Percentiles rank a stretch among this genome's conserved stretches.
Conservation (phyloP, 2,888 invertebrate species). For the Mythimna loreyi region DNA sequence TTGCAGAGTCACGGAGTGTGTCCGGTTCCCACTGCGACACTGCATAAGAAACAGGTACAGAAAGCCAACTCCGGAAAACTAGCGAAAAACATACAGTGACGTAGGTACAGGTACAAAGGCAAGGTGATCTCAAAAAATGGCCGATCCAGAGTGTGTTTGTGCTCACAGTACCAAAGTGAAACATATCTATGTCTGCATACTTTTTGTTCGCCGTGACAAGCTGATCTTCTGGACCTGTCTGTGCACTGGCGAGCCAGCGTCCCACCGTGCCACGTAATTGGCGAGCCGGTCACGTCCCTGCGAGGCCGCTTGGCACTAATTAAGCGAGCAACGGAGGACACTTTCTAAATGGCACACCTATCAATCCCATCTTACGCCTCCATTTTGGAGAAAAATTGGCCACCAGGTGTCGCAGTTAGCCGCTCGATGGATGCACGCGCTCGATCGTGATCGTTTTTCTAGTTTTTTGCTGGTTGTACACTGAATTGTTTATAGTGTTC, state of each 20-base stretch:
- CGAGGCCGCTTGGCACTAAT: constrained; percentile 64
- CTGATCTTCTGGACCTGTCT: constrained; percentile 8
- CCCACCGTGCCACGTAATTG: constrained; percentile 49
- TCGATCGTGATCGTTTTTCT: constrained; percentile 43
- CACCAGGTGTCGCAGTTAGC: constrained; percentile 57
- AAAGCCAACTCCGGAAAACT: not conserved
- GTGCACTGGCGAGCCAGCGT: not conserved
- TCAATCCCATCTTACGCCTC: constrained; percentile 72
- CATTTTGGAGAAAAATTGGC: constrained; percentile 69
- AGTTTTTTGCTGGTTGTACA: constrained; percentile 31
- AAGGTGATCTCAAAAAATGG: not conserved
- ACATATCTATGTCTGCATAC: too few relatives aligned
- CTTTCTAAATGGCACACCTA: constrained; percentile 69
- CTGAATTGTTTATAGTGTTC: constrained; percentile 39
- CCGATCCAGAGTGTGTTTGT: not conserved
- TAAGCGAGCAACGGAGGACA: constrained; percentile 66
- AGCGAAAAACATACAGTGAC: not conserved
- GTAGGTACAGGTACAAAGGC: not conserved
- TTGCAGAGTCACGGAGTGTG: constrained; percentile 39
- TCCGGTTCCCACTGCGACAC: not conserved
- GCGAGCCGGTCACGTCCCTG: constrained; percentile 62
- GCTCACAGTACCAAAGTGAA: not conserved
- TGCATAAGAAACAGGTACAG: not conserved
- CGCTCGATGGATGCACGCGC: constrained; percentile 52
- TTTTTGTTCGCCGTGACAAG: not conserved